A percentile compares a stretch with the other conserved stretches of the same genome.
Evolutionary conservation across 2,888 invertebrate species (phyloP).

Genomic region (Andrena bucephala): DNA sequence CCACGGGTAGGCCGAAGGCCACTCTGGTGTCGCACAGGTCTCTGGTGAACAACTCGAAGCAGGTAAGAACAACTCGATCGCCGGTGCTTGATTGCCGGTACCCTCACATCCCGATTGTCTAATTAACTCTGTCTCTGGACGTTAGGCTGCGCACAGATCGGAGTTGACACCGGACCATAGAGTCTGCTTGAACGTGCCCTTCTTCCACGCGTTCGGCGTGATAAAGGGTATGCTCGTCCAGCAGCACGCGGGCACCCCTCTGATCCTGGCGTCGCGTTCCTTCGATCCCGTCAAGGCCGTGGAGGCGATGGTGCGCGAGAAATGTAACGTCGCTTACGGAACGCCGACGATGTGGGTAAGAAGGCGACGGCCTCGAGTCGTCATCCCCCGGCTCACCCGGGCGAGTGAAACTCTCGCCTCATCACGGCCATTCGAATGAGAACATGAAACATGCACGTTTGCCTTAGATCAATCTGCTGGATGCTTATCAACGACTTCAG

Average conservation of each 20-base stretch:
- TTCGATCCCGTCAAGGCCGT: conserved; percentile 89
- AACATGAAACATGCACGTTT: conserved; percentile 1
- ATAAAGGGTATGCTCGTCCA: conserved; percentile 87
- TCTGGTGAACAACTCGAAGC: conserved; percentile 91
- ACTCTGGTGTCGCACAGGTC: conserved; percentile 90
- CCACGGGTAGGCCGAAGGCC: conserved; percentile 93
- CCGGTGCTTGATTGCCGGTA: too few species aligned
- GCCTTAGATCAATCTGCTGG: conserved; percentile 89
- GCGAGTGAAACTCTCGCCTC: conserved; percentile 2
- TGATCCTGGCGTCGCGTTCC: conserved; percentile 87
- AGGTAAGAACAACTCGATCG: conserved; percentile 79
- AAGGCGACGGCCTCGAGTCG: neutral
- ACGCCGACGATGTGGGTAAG: conserved; percentile 93
- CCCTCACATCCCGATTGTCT: neutral
- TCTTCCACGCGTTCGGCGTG: conserved; percentile 94
- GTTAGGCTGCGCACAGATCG: conserved; percentile 80
- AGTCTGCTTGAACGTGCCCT: conserved; percentile 90
- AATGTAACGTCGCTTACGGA: conserved; percentile 90
- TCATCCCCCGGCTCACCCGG: neutral
- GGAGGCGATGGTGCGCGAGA: conserved; percentile 88
- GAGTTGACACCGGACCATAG: conserved; percentile 79
- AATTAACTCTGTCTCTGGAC: neutral
- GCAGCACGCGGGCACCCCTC: conserved; percentile 87
- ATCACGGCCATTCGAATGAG: neutral
- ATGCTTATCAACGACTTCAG: conserved; percentile 85